Base-by-base conservation (phyloP, 2,888 invertebrate species). In the Belgica antarctica region DNA sequence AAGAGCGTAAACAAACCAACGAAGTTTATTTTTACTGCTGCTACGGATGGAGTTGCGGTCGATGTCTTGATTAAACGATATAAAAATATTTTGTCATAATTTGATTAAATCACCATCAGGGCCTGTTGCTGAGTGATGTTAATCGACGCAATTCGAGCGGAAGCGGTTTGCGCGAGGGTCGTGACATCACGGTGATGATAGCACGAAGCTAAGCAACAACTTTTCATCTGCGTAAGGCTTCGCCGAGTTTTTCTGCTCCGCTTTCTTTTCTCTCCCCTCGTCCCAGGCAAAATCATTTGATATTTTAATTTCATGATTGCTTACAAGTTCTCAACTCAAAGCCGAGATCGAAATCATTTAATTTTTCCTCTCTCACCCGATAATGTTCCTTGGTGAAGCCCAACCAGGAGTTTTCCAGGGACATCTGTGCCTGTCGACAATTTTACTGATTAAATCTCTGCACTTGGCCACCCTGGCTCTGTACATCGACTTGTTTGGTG, bases 271-370 rank as follows among this genome's bases (percentile, higher is more conserved):
- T n/a, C 25, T 24, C 59, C 59, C n/a, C 4, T 27, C 27, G 25
- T 59, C 59, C 12, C 8, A 12, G 19, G 8, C 52, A 57, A 68
- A 68, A 57, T 47, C 31, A 68, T 68, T 68, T 68, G 68, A 68
- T 68, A 68, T 68, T 68, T 57, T 68, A 68, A 68, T 68, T 68
- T 68, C n/a, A 57, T 57, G 34, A 68, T 57, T 19, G 52, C 68
- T 31, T 34, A 68, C 68, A 68, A 68, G 68, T 68, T 52, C 68
- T n/a, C n/a, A n/a, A n/a, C n/a, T n/a, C n/a, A n/a, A n/a, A n/a
- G n/a, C n/a, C 59, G n/a, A 25, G 59, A 59, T 59, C 10, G 27
- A 4, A 59, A 59, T 59, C 59, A 59, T 59, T 59, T 27, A 59
- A 52, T 52, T 52, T 22, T 46, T 12, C 17, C 46, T 46, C n/a